Percentiles rank a stretch among this genome's conserved stretches.
These are phyloP conservation scores for Limnephilus lunatus DNA, from an alignment of 2,888 invertebrate species.

Conservation along the genomic window DNA sequence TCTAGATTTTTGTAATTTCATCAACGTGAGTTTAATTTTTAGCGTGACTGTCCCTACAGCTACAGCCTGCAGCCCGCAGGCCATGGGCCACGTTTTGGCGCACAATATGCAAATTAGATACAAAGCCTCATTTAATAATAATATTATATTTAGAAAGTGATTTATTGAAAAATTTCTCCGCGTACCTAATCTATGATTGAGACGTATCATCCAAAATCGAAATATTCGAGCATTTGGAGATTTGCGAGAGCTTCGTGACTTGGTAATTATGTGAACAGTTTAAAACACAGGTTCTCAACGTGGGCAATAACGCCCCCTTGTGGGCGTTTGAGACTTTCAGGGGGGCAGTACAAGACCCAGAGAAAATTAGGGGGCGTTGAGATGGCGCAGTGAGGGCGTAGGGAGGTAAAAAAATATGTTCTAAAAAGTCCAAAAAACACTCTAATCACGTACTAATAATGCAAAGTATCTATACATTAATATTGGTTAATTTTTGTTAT, in stretches of 20 bases:
- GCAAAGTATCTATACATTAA: no score
- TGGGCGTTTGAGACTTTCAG: no score
- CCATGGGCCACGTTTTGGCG: not conserved
- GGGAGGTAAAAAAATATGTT: no score
- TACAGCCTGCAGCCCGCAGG: not conserved
- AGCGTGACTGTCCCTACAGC: not conserved
- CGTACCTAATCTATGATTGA: not conserved
- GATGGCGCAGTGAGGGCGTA: no score
- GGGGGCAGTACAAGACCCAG: no score
- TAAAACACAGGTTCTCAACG: no score
- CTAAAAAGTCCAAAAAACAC: no score
- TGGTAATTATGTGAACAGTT: not conserved
- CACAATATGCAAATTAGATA: not conserved
- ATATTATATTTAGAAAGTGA: not conserved
- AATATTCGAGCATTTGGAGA: not conserved
- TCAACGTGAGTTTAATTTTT: not conserved
- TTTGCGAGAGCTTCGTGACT: not conserved
- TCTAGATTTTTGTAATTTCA: not conserved
- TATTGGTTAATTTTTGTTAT: no score
- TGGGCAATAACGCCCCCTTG: no score
- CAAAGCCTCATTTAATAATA: not conserved
- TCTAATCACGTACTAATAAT: no score
- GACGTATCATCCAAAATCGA: not conserved
- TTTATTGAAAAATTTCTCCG: not conserved
- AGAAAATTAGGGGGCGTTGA: no score